A percentile compares a stretch with the other conserved stretches of the same genome.
These are phyloP conservation scores for Anneissia japonica DNA, from an alignment of 35 echinoderm and acorn worm genomes.

Conservation along the genomic window DNA sequence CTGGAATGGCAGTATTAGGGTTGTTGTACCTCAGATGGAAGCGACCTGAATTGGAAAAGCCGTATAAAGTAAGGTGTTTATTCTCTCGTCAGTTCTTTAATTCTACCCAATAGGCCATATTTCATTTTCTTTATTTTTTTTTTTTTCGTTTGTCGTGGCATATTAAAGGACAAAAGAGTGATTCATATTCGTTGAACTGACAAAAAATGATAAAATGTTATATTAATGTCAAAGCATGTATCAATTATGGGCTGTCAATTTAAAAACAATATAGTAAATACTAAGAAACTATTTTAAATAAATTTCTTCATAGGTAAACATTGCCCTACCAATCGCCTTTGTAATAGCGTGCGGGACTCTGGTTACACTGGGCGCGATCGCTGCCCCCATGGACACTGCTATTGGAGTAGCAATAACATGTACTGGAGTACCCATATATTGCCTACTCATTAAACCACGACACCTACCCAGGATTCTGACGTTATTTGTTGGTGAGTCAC, in stretches of 20 bases:
- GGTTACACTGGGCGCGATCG: constrained; percentile 60
- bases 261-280: no score
- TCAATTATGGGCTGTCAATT: no score
- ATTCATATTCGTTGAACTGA: no score
- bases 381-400: constrained; percentile 64
- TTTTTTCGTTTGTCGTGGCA: no score
- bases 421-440: constrained; percentile 79
- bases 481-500: constrained; percentile 41
- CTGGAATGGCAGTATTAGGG: constrained; percentile 36
- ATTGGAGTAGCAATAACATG: constrained; percentile 67
- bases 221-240: no score
- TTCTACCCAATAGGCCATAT: no score
- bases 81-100: no score
- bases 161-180: no score
- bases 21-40: constrained; percentile 70
- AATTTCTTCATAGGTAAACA: constrained; percentile 56
- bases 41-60: constrained; percentile 52
- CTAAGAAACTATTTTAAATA: not conserved
- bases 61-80: constrained; percentile 79
- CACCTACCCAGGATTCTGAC: constrained; percentile 22
- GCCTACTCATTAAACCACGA: constrained; percentile 56
- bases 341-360: constrained; percentile 62
- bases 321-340: constrained; percentile 69
- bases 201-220: no score
- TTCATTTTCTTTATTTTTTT: no score